These are phyloP conservation scores for Druon quercuslanigerum DNA, from an alignment of 1,140 invertebrate species.

Conservation along the genomic window DNA sequence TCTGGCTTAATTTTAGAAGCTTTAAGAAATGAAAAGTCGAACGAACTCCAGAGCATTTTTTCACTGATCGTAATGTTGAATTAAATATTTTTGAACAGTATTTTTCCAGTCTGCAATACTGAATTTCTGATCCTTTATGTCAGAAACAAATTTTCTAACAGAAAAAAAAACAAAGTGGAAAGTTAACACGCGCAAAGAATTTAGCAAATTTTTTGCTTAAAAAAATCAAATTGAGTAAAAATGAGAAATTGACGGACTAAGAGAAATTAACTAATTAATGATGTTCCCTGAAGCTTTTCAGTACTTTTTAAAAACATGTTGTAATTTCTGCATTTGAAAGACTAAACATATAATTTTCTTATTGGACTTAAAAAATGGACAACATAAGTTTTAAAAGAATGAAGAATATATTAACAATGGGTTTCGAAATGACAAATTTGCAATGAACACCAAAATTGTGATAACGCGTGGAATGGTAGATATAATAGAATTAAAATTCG, in stretches of 20 bases:
- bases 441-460: not conserved
- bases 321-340: too few relatives aligned
- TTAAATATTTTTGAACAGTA: conserved; percentile 28
- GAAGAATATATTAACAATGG: not conserved
- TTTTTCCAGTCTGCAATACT: not conserved
- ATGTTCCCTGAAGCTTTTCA: too few relatives aligned
- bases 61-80: conserved; percentile 36
- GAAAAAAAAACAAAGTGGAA: conserved; percentile 35
- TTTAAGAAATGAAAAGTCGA: conserved; percentile 40
- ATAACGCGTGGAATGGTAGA: not conserved
- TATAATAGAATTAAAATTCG: not conserved
- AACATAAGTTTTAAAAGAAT: not conserved
- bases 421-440: not conserved
- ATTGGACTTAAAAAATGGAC: too few relatives aligned
- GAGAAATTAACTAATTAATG: too few relatives aligned
- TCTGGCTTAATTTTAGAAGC: conserved; percentile 60
- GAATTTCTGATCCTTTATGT: conserved; percentile 28
- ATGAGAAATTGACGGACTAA: too few relatives aligned
- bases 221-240: too few relatives aligned
- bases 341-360: too few relatives aligned
- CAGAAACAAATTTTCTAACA: conserved; percentile 34
- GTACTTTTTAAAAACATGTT: too few relatives aligned
- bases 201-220: conserved; percentile 30
- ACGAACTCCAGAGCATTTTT: conserved; percentile 34
- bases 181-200: conserved; percentile 31